Base-by-base conservation (phyloP, 2,888 invertebrate species). In the Rhaphigaster nebulosa region DNA sequence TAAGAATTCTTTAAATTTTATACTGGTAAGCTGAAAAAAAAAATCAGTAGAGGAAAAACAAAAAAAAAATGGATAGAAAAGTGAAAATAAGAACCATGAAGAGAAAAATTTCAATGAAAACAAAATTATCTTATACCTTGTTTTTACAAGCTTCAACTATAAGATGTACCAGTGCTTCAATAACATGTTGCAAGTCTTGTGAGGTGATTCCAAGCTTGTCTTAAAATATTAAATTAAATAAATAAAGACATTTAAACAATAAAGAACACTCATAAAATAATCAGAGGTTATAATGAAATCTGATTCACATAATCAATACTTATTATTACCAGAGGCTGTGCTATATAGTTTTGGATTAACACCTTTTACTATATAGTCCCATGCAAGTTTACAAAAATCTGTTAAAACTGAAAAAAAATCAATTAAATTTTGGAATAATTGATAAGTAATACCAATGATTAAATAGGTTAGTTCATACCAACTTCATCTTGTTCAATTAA, bases 121-220 rank as follows among this genome's bases (percentile, higher is more conserved):
- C 20, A 76, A 38, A 38, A 34, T 18, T 56, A 6, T 60, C 60
- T 13, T 41, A 50, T 93, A 96, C 96, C 94, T 96, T 96, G 92
- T 96, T 95, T 94, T 96, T 96, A 92, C 96, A 96, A 92, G 96
- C 95, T 94, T 97, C 95, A 34, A 97, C 94, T 88, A 97, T 94
- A 88, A 97, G 94, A 93, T 96, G 96, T n/a, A 97, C 95, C 90
- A 97, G 93, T 38, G 96, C 96, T 94, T 96, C 96, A 26, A 97
- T 95, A 80, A 96, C 95, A 93, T 95, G 95, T 93, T 95, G 95
- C 50, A 96, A 95, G 87, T 94, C 93, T 91, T 94, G 94, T 20
- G 94, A 91, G 60, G 95, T 94, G 26, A 95, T 94, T 90, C 95
- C 94, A 84, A 96, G 93, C 93, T 96, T 96, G 93, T 96, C 96